These are phyloP conservation scores for Clarias batrachus DNA, from an alignment of 2,113 vertebrate genomes.

Conservation along the genomic window DNA sequence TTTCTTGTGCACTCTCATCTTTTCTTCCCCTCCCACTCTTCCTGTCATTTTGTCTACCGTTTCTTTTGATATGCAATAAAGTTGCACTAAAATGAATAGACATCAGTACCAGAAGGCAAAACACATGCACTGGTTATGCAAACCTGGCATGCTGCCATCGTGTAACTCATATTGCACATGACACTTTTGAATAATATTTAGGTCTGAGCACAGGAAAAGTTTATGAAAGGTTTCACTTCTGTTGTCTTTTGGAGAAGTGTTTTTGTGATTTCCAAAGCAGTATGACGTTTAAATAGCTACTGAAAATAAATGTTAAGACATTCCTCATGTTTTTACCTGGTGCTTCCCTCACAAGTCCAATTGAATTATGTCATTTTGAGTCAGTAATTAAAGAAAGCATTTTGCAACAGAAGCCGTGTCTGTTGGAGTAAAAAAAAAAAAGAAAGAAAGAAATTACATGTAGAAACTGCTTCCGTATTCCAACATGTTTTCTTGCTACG, in stretches of 20 bases:
- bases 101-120: conserved; percentile 18
- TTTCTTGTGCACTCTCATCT: conserved; percentile 15
- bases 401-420: background rate
- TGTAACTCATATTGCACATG: conserved; percentile 56
- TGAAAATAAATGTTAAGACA: conserved; percentile 19
- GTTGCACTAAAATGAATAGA: background rate
- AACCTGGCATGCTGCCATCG: conserved; percentile 53
- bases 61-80: background rate
- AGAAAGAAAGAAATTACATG: background rate
- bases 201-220: conserved; percentile 61
- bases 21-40: conserved; percentile 22
- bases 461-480: background rate
- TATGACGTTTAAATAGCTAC: conserved; percentile 40
- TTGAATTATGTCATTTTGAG: background rate
- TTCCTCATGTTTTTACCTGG: background rate
- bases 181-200: conserved; percentile 65
- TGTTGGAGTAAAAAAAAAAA: background rate
- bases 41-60: conserved; percentile 20
- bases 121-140: conserved; percentile 22
- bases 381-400: background rate
- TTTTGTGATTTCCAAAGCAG: conserved; percentile 8
- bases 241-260: conserved; percentile 36
- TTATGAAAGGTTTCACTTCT: conserved; percentile 59
- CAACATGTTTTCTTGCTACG: background rate
- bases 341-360: background rate